phyloP scores from a whole-genome alignment of 2,888 invertebrate genomes.

The Dynastes hyllus region DNA sequence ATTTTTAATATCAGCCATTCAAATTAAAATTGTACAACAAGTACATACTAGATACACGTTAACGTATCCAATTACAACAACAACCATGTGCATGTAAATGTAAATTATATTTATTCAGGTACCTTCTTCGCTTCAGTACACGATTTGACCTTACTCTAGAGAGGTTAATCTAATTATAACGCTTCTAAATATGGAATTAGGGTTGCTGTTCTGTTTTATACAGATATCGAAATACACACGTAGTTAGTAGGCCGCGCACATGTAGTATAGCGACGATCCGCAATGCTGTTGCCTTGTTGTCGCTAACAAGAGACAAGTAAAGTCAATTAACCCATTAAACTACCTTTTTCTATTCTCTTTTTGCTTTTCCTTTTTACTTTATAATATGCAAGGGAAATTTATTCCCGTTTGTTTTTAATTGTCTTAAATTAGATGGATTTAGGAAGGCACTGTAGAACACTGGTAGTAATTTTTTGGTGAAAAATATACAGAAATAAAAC shows the following conservation, averaged over 20 bases:
- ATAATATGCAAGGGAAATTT: neutral
- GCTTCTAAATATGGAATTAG: slow-evolving; percentile 46
- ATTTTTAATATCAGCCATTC: too few relatives aligned
- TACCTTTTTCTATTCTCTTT: neutral
- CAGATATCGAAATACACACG: neutral
- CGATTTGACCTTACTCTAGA: slow-evolving; percentile 27
- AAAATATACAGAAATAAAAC: too few relatives aligned
- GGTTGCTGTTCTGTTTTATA: slow-evolving; percentile 23
- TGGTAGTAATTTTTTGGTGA: too few relatives aligned
- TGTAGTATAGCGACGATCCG: neutral
- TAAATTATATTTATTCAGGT: slow-evolving; percentile 14
- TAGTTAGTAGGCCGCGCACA: slow-evolving; percentile 11
- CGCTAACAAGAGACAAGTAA: slow-evolving; percentile 1
- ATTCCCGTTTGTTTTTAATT: neutral
- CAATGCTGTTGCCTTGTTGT: neutral
- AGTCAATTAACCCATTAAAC: slow-evolving; percentile 18
- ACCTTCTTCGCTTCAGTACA: slow-evolving; percentile 2
- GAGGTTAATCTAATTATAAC: slow-evolving; percentile 43
- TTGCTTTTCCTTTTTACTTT: neutral
- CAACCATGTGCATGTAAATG: too few relatives aligned
- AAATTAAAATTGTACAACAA: too few relatives aligned
- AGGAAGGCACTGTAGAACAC: neutral
- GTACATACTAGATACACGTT: too few relatives aligned
- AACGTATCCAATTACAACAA: too few relatives aligned
- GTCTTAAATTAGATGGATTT: neutral